Percentiles rank a stretch among this genome's conserved stretches.
Evolutionary conservation across 2,113 vertebrate species (phyloP).

Genomic region (Catagonus wagneri): DNA sequence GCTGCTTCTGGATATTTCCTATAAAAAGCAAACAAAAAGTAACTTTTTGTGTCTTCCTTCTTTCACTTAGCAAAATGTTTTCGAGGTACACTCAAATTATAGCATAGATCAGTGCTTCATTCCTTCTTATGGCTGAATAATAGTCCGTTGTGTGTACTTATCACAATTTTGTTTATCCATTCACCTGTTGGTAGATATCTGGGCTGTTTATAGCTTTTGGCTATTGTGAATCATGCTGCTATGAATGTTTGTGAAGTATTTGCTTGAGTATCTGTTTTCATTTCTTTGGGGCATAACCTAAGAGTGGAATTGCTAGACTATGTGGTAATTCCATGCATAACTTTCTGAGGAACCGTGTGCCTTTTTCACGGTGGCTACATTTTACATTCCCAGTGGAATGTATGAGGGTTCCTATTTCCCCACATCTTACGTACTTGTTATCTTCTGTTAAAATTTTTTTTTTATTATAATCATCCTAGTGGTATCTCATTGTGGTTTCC

Average conservation of each 20-base stretch:
- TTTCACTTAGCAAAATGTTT: background rate
- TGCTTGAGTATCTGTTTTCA: background rate
- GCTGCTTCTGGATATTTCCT: background rate
- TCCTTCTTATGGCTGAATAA: background rate
- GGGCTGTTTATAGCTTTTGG: background rate
- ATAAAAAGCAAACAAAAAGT: background rate
- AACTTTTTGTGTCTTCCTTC: background rate
- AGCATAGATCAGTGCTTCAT: background rate
- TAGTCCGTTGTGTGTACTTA: background rate
- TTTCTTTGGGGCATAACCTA: background rate
- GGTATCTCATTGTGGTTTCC: background rate
- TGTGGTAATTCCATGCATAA: background rate
- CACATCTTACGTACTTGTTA: background rate
- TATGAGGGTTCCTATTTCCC: background rate
- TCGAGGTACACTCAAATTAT: background rate
- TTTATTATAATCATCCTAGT: background rate
- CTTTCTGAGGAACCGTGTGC: background rate
- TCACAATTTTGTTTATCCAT: background rate
- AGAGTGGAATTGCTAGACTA: background rate
- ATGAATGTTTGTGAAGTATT: background rate
- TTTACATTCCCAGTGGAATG: background rate
- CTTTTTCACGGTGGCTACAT: background rate
- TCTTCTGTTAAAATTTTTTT: background rate
- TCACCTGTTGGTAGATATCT: background rate
- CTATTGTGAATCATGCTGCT: slow-evolving; percentile 2